phyloP scores from a whole-genome alignment of 30 jellyfish, hydroid and myxozoan genomes.

The Aurelia sp. region DNA sequence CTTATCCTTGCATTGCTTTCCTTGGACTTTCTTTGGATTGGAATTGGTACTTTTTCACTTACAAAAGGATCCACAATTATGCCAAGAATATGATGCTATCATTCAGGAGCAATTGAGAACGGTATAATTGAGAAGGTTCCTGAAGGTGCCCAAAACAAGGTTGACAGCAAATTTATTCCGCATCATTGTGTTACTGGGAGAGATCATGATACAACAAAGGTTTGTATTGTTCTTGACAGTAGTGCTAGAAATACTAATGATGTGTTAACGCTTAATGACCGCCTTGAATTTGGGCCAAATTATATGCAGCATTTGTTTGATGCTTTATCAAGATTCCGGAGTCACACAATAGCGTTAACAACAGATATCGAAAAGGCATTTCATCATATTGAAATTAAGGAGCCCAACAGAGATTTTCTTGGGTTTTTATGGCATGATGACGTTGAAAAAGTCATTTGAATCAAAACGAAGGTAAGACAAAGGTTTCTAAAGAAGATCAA shows the following conservation, averaged over 20 bases:
- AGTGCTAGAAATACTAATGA: no score
- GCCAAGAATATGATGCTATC: no score
- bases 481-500: constrained; percentile 7
- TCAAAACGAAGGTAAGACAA: neutral
- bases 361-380: no score
- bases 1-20: no score
- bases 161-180: neutral
- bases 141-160: neutral
- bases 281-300: constrained; percentile 13
- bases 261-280: no score
- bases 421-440: constrained; percentile 39
- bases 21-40: no score
- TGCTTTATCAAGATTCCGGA: constrained; percentile 8
- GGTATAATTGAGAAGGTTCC: constrained; percentile 42
- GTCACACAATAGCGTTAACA: no score
- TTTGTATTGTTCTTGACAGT: constrained; percentile 43
- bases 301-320: constrained; percentile 31
- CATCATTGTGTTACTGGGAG: constrained; percentile 37
- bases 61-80: no score
- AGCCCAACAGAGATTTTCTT: constrained; percentile 7
- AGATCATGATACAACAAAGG: constrained; percentile 46
- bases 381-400: neutral
- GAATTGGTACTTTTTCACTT: no score
- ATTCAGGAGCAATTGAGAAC: constrained; percentile 18
- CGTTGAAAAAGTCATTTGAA: no score